Evolutionary conservation across 1,140 invertebrate genomes (phyloP), one percentile per base, ranked within the genome.

Genomic region (Drosophila sechellia): DNA sequence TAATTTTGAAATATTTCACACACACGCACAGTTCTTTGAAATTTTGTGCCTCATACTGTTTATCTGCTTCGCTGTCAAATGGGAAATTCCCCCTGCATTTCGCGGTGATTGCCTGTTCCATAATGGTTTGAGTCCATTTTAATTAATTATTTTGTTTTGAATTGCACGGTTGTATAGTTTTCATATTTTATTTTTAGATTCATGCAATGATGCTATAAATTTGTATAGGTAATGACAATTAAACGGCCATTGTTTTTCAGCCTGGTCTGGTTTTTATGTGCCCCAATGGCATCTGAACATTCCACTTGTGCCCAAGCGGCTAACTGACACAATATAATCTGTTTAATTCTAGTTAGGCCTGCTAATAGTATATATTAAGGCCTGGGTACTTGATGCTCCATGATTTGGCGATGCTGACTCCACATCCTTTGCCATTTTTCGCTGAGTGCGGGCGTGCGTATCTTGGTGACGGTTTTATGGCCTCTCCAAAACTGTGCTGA

Each of bases 381-480:
- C 2, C 31, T 2, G 0, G 20, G 20, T 22, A 22, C 6, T 5
- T 27, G 25, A 27, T 27, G 25, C 27, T 20, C 43, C 3, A 22
- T 20, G 20, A 46, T 46, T 6, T 42, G 8, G 31, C 31, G 5
- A 10, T 45, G 11, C 10, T 20, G 25, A 5, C n/a, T 4, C 5
- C 12, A 17, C 12, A 46, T 20, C 12, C 12, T 3, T 17, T 13
- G 15, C 3, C 11, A 13, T 11, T 49, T 66, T 25, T 35, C 11
- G 15, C 27, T n/a, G 39, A 40, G 45, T 35, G 50, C n/a, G 52
- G 45, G 35, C 17, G 35, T 65, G 37, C 22, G 10, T 45, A 25
- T 45, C 17, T 31, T 37, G 61, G 45, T 37, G 69, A 72, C 69
- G 46, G 54, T 72, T 72, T 40, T 72, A 72, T 52, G 55, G 46